Base-by-base conservation (phyloP, 1,140 invertebrate genomes). In the Drosophila pseudoananassae region DNA sequence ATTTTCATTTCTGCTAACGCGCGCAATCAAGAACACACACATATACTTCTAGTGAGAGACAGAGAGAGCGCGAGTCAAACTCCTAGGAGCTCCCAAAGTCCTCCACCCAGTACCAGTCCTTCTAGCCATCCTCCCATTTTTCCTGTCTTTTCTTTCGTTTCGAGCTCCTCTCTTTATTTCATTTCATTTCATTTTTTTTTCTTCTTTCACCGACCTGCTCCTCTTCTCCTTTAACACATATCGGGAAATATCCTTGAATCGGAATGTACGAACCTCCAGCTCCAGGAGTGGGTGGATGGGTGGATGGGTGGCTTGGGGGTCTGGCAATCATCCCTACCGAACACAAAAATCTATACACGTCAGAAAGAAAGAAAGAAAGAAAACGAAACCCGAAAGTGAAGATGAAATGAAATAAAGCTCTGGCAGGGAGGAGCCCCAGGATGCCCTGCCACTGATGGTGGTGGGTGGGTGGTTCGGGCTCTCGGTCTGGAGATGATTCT, bases 171-270 rank as follows among this genome's bases (percentile, higher is more conserved):
- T 53, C 43, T 71, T 54, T 55, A 60, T 69, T 75, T 58, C 69
- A 38, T 69, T 58, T 60, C 10, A 65, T 63, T 64, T 58, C 43
- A 50, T 65, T 51, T 36, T 73, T 73, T 64, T 49, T 53, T 52
- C 43, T n/a, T 5, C 25, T 7, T 17, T 9, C 27, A 25, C 15
- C 25, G 6, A 20, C 45, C 43, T 27, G 1, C 15, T 14, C 8
- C 14, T 20, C 29, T 63, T 61, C 69, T 69, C 56, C 61, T 81
- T 78, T 88, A 70, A 73, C 83, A 88, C 84, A 88, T 88, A 88
- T 88, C 79, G 84, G 77, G 76, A 89, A 88, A 88, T 88, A 88
- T 88, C 84, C 84, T 88, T 88, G 84, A 88, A 89, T 88, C 68
- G 79, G 81, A 88, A 87, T 82, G 64, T 78, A 79, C 80, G 66